phyloP scores from a whole-genome alignment of 2,888 invertebrate species.

The Drosophila atripex region DNA sequence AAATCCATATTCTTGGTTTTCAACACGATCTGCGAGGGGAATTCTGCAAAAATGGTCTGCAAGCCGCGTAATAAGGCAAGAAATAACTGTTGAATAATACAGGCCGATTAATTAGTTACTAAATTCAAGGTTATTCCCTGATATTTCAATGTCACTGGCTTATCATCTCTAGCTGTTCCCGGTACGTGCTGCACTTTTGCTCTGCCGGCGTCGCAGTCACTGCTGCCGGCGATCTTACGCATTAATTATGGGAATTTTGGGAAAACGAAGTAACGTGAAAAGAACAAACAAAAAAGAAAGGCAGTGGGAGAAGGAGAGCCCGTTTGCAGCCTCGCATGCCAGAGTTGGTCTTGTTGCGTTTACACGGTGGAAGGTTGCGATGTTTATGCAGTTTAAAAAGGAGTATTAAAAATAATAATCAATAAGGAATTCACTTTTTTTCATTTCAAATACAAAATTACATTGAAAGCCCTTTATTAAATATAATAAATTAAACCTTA shows the following conservation, averaged over 20 bases:
- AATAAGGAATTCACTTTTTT: too few species aligned
- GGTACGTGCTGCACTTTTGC: slow-evolving; percentile 31
- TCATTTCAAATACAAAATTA: too few species aligned
- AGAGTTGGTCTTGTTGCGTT: neutral
- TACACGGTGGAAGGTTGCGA: neutral
- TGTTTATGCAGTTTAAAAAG: neutral
- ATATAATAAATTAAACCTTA: too few species aligned
- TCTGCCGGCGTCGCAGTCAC: slow-evolving; percentile 26
- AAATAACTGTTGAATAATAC: neutral
- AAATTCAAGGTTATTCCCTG: slow-evolving; percentile 29
- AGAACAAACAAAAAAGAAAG: slow-evolving; percentile 36
- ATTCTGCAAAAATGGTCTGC: too few species aligned
- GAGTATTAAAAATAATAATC: too few species aligned
- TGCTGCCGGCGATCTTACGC: slow-evolving; percentile 57
- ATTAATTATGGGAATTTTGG: slow-evolving; percentile 71
- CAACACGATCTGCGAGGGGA: too few species aligned
- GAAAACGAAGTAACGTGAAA: slow-evolving; percentile 18
- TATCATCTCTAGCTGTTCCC: slow-evolving; percentile 10
- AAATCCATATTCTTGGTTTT: neutral
- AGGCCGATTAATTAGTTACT: neutral
- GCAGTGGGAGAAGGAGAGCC: slow-evolving; percentile 6
- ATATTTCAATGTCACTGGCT: slow-evolving; percentile 37
- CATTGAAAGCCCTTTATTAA: too few species aligned
- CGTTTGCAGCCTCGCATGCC: neutral
- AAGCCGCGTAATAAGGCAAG: neutral